phyloP scores from a whole-genome alignment of 2,797 vertebrate genomes.

The Enoplosus armatus region DNA sequence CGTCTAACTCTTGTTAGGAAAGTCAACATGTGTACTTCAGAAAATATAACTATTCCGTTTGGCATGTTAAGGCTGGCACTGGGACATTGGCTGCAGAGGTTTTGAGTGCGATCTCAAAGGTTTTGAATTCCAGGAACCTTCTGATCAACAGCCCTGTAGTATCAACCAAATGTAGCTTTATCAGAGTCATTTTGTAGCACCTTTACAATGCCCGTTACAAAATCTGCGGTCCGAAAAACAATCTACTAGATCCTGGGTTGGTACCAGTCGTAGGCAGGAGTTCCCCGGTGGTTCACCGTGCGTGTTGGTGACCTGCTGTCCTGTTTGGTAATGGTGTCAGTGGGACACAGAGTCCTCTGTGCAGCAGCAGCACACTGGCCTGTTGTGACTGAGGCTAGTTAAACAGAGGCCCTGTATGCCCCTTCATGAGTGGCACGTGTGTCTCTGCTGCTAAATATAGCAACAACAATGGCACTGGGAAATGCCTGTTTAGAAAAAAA shows the following conservation, averaged over 20 bases:
- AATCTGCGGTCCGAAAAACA: conserved; percentile 19
- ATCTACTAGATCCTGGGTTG: background rate
- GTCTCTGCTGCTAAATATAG: conserved; percentile 82
- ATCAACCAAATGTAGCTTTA: background rate
- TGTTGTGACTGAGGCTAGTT: conserved; percentile 74
- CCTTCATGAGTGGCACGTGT: conserved; percentile 76
- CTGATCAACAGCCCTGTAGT: background rate
- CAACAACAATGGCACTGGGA: conserved; percentile 80
- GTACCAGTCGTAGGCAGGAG: conserved; percentile 39
- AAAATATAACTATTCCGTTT: too few relatives aligned
- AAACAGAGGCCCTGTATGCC: conserved; percentile 80
- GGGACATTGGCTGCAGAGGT: background rate
- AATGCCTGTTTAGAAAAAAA: conserved; percentile 63
- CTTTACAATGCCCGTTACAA: conserved; percentile 1
- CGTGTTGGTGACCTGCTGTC: conserved; percentile 72
- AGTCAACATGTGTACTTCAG: too few relatives aligned
- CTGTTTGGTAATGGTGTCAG: conserved; percentile 64
- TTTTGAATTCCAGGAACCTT: background rate
- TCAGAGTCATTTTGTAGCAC: background rate
- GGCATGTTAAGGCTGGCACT: background rate
- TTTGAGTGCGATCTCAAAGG: background rate
- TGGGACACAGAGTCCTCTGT: conserved; percentile 81
- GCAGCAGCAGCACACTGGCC: conserved; percentile 79
- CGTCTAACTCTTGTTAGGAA: too few relatives aligned
- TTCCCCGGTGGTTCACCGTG: conserved; percentile 53